Evolutionary conservation across 2,113 vertebrate genomes (phyloP).

Genomic region (Carollia perspicillata): DNA sequence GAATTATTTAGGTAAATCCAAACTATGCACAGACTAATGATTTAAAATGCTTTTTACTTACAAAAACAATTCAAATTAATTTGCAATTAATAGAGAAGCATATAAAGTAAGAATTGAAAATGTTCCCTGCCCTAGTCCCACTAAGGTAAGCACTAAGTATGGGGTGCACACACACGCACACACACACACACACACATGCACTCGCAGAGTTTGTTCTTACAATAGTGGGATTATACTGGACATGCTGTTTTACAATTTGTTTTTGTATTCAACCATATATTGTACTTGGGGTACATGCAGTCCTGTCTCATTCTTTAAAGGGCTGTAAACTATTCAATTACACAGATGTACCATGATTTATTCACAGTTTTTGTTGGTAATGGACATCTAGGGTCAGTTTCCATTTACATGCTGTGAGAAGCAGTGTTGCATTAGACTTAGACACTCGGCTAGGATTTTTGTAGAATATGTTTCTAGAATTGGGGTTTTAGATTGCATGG

Average conservation of each 20-base stretch:
- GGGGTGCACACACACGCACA: too few relatives aligned
- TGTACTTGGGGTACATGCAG: not conserved
- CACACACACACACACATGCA: not conserved
- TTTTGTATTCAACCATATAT: not conserved
- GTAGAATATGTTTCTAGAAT: not conserved
- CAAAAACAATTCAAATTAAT: slow-evolving; percentile 33
- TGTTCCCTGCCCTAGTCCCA: not conserved
- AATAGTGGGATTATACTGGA: not conserved
- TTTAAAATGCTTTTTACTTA: slow-evolving; percentile 10
- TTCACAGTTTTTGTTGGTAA: not conserved
- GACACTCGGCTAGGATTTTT: not conserved
- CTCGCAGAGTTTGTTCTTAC: not conserved
- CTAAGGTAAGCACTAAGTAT: not conserved
- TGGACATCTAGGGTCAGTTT: not conserved
- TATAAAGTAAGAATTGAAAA: not conserved
- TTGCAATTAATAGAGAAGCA: not conserved
- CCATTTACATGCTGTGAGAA: not conserved
- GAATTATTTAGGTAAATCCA: slow-evolving; percentile 23
- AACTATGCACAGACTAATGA: not conserved
- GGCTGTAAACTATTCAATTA: not conserved
- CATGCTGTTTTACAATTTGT: not conserved
- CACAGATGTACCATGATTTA: not conserved
- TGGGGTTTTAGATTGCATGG: not conserved
- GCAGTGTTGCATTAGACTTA: not conserved
- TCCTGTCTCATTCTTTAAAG: not conserved